phyloP scores from a whole-genome alignment of 2,888 invertebrate genomes.

The Drosophila ustulata region DNA sequence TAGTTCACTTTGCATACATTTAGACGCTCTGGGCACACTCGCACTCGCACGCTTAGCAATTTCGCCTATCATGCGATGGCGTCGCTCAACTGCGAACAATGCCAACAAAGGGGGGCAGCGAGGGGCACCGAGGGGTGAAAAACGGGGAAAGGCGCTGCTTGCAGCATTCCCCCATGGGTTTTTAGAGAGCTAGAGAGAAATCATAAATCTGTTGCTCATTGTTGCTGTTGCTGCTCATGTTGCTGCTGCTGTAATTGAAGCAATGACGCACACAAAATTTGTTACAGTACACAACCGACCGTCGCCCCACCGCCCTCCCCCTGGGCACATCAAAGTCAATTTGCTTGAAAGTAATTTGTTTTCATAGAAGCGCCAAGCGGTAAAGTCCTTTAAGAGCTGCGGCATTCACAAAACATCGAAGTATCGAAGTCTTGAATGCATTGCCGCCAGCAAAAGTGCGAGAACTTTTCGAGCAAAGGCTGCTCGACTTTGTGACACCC shows the following conservation, averaged over 20 bases:
- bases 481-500: background rate
- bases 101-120: background rate
- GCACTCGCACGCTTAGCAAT: constrained; percentile 9
- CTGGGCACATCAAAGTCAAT: constrained; percentile 46
- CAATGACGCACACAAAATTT: constrained; percentile 66
- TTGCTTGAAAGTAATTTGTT: constrained; percentile 66
- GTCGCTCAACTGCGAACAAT: constrained; percentile 25
- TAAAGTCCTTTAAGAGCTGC: constrained; percentile 19
- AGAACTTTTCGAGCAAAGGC: background rate
- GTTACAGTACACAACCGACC: background rate
- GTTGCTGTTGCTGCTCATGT: constrained; percentile 36
- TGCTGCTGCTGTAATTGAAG: constrained; percentile 54
- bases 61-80: constrained; percentile 37
- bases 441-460: constrained; percentile 4
- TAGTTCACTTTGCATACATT: constrained; percentile 62
- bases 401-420: background rate
- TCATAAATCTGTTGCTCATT: constrained; percentile 57
- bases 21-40: constrained; percentile 33
- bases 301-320: background rate
- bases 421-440: constrained; percentile 33
- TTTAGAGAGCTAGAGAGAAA: constrained; percentile 28
- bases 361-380: constrained; percentile 31
- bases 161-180: constrained; percentile 10
- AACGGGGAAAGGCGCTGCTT: background rate
- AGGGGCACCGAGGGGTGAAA: too few relatives aligned